Base-by-base conservation (phyloP, 2,888 invertebrate species). In the Seira musarum region DNA sequence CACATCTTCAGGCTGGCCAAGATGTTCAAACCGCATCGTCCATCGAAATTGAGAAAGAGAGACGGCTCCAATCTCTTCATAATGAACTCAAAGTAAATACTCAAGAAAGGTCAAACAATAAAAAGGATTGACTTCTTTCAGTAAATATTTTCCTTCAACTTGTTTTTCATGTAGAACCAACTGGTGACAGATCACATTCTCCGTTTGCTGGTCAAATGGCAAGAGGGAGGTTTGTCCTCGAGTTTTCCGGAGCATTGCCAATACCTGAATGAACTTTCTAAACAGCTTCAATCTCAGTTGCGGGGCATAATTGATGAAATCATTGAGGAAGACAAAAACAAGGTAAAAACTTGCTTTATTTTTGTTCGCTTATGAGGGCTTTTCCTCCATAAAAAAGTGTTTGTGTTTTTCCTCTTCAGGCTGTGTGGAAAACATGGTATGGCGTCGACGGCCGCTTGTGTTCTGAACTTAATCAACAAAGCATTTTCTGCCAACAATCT, bases 161-260 rank as follows among this genome's bases (percentile, higher is more conserved):
- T 35, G 25, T 60, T 63, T 49, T 81, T 81, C 68, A 88, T 89
- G 5, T 88, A 93, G 93, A 91, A 91, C 87, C 93, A 94, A 88
- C 89, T 95, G 21, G 91, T 92, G 82, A 94, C 94, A 87, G 93
- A 93, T 87, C 94, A 94, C 88, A 92, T 94, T 85, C 92, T 91
- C 87, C 92, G 91, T 79, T 89, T 92, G 84, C 90, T 92, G 75
- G 91, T 90, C 30, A 90, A 89, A 87, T 91, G 90, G 88, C 89
- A 89, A 49, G 90, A 90, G 84, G 87, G 85, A 24, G 86, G 86
- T 57, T 80, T 85, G 67, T 81, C 84, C 17, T 72, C 67, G 24
- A 82, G 74, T 35, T 89, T 90, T 22, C 91, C 91, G 8, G 93
- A 93, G 86, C 92, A 92, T 87, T 88, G 88, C 68, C 91, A 92